These are phyloP conservation scores for Enhydra lutris DNA, from an alignment of 2,113 vertebrate species.

Conservation along the genomic window DNA sequence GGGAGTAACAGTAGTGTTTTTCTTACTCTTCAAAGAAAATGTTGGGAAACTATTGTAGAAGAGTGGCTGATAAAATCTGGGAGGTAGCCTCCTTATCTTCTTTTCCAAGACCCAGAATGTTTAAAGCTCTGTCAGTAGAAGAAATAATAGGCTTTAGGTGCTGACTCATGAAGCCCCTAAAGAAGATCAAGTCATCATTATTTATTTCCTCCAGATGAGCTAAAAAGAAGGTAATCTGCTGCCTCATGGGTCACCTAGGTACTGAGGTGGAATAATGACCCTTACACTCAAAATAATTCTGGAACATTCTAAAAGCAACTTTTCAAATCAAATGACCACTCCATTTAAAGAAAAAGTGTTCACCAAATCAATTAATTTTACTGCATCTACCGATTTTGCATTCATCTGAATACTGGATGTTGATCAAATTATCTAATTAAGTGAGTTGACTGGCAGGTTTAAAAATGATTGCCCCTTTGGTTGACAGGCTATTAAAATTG, in stretches of 20 bases:
- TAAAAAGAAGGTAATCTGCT: neutral
- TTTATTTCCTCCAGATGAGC: slow-evolving; percentile 35
- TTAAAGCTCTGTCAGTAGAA: slow-evolving; percentile 31
- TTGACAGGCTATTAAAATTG: neutral
- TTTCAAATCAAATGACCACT: neutral
- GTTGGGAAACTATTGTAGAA: neutral
- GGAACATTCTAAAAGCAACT: slow-evolving; percentile 41
- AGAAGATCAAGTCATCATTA: slow-evolving; percentile 34
- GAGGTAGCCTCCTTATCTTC: neutral
- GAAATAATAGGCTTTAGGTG: slow-evolving; percentile 34
- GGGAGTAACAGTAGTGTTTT: neutral
- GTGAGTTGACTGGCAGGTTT: neutral
- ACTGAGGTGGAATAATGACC: slow-evolving; percentile 17
- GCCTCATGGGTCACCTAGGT: neutral
- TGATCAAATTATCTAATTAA: neutral
- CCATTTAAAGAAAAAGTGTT: neutral
- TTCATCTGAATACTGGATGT: neutral
- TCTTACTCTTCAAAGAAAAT: slow-evolving; percentile 26
- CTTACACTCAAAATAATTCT: neutral
- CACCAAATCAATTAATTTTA: neutral
- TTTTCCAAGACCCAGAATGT: neutral
- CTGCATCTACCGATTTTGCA: slow-evolving; percentile 11
- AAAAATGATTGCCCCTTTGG: neutral
- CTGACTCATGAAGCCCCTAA: slow-evolving; percentile 42
- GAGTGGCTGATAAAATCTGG: slow-evolving; percentile 27